Evolutionary conservation across 2,797 vertebrate species (phyloP).

Genomic region (Xiphophorus birchmanni): DNA sequence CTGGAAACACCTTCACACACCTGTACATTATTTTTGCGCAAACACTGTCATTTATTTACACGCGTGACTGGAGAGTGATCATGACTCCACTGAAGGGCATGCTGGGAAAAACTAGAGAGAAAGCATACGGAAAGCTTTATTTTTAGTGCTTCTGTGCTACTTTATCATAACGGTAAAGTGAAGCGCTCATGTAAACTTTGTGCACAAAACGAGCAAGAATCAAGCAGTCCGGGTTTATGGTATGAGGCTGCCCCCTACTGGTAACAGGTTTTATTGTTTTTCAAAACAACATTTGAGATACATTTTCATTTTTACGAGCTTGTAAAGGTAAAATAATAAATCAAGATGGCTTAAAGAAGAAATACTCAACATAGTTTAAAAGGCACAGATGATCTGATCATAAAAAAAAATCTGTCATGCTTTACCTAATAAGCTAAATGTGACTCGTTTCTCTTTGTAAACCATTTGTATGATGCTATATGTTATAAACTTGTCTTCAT

Average conservation of each 20-base stretch:
- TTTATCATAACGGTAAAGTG: background rate
- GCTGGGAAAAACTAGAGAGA: slow-evolving; percentile 14
- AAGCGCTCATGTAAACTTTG: background rate
- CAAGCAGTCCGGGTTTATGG: slow-evolving; percentile 26
- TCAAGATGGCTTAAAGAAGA: background rate
- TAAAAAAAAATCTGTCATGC: background rate
- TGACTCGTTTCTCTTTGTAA: background rate
- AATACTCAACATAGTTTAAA: background rate
- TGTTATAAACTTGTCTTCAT: background rate
- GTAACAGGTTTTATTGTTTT: background rate
- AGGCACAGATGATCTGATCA: background rate
- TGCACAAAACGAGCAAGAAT: background rate
- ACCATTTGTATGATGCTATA: background rate
- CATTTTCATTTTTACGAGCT: background rate
- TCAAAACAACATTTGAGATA: background rate
- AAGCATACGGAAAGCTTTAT: slow-evolving; percentile 4
- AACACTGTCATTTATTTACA: slow-evolving; percentile 48
- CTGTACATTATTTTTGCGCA: slow-evolving; percentile 37
- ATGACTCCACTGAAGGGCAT: slow-evolving; percentile 18
- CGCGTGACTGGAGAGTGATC: slow-evolving; percentile 39
- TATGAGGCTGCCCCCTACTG: slow-evolving; percentile 66
- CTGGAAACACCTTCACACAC: slow-evolving; percentile 49
- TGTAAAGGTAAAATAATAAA: background rate
- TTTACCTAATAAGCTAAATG: background rate
- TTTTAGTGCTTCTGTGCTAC: background rate